Evolutionary conservation across 2,888 invertebrate species (phyloP).

Genomic region (Seira sanloemensis): DNA sequence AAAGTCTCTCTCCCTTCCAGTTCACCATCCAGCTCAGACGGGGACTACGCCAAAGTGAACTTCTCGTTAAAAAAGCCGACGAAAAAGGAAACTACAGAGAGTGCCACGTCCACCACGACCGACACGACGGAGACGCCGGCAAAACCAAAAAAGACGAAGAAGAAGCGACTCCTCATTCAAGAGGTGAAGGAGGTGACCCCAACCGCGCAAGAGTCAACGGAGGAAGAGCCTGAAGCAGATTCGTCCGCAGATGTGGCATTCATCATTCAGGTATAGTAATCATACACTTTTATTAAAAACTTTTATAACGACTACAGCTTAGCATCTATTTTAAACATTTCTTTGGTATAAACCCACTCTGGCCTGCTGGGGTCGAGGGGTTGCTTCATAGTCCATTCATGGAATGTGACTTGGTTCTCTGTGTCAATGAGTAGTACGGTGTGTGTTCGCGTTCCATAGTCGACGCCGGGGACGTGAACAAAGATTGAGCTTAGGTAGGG

Average conservation of each 20-base stretch:
- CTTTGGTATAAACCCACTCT: conserved; percentile 68
- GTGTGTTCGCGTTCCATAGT: conserved; percentile 78
- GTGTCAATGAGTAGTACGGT: conserved; percentile 82
- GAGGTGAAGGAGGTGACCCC: conserved; percentile 74
- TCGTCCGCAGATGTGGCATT: conserved; percentile 81
- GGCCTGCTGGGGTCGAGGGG: conserved; percentile 73
- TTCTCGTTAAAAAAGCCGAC: conserved; percentile 12
- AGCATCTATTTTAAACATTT: conserved; percentile 32
- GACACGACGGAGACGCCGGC: conserved; percentile 15
- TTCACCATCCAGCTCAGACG: not conserved
- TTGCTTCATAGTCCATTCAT: conserved; percentile 81
- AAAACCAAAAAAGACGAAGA: conserved; percentile 69
- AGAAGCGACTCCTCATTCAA: conserved; percentile 74
- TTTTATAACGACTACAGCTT: not conserved
- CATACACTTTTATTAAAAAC: not conserved
- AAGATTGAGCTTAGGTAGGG: conserved; percentile 52
- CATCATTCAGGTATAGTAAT: conserved; percentile 78
- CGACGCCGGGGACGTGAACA: conserved; percentile 41
- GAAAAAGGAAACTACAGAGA: conserved; percentile 1
- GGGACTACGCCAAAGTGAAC: conserved; percentile 2
- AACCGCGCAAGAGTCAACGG: conserved; percentile 58
- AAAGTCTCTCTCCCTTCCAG: conserved; percentile 16
- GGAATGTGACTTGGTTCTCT: conserved; percentile 80
- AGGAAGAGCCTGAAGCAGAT: conserved; percentile 74
- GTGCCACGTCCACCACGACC: not conserved